Evolutionary conservation across 2,113 vertebrate species (phyloP).

Genomic region (Neogobius melanostomus): DNA sequence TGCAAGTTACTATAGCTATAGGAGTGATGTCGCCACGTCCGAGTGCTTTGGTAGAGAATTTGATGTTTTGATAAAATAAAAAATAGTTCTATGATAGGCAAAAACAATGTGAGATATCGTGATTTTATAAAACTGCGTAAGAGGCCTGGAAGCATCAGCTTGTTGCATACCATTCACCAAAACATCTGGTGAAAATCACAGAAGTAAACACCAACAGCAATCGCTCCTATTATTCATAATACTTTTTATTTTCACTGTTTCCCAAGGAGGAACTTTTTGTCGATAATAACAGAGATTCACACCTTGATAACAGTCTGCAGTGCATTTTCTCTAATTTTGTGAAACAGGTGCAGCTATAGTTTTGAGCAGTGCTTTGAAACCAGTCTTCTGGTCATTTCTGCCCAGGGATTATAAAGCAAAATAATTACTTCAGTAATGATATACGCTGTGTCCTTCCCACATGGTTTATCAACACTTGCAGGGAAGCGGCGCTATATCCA

Average conservation of each 20-base stretch:
- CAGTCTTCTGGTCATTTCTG: conserved; percentile 3
- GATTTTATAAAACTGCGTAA: no score
- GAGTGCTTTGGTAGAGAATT: no score
- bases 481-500: conserved; percentile 13
- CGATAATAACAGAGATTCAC: conserved; percentile 14
- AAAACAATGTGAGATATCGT: no score
- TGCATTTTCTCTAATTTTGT: conserved; percentile 21
- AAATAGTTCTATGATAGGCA: no score
- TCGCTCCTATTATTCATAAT: not conserved
- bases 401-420: not conserved
- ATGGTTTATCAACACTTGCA: conserved; percentile 31
- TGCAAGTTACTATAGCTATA: no score
- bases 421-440: conserved; percentile 10
- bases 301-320: conserved; percentile 30
- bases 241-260: not conserved
- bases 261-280: not conserved
- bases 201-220: no score
- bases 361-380: conserved; percentile 24
- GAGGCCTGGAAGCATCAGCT: no score
- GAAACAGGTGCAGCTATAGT: conserved; percentile 12
- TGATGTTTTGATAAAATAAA: no score
- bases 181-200: no score
- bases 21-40: no score
- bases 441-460: conserved; percentile 16
- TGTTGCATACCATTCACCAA: no score